Percentiles rank a stretch among this genome's conserved stretches.
These are phyloP conservation scores for Streptopelia turtur DNA, from an alignment of 2,797 vertebrate species.

Conservation along the genomic window DNA sequence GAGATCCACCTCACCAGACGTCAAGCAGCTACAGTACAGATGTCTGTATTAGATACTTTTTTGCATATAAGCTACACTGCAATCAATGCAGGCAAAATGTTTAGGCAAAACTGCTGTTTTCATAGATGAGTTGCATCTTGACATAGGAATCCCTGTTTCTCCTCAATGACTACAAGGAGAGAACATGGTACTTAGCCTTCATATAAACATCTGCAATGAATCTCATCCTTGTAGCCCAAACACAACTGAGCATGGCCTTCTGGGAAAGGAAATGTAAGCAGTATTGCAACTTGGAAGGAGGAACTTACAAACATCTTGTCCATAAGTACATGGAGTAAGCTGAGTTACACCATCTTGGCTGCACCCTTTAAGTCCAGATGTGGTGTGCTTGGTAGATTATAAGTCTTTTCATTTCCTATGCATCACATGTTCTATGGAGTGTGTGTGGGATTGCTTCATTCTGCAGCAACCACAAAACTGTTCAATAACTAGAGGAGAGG, in stretches of 20 bases:
- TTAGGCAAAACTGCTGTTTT: background rate
- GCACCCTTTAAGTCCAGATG: background rate
- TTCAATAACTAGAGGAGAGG: background rate
- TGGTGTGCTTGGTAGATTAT: fast-evolving
- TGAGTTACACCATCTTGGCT: background rate
- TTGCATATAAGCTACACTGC: background rate
- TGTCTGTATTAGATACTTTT: background rate
- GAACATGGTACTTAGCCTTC: fast-evolving
- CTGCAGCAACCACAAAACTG: background rate
- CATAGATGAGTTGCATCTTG: background rate
- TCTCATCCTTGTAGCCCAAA: background rate
- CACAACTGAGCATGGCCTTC: background rate
- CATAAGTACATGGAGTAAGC: background rate
- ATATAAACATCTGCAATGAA: background rate
- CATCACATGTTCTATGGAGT: background rate
- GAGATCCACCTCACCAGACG: background rate
- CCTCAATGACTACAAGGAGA: background rate
- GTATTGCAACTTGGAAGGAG: background rate
- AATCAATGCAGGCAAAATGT: background rate
- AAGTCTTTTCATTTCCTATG: background rate
- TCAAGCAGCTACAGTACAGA: background rate
- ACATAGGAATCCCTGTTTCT: background rate
- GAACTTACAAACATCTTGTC: background rate
- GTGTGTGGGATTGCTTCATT: background rate
- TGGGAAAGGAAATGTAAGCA: background rate